phyloP scores from a whole-genome alignment of 1,140 invertebrate species.

The Neomicropteryx cornuta region DNA sequence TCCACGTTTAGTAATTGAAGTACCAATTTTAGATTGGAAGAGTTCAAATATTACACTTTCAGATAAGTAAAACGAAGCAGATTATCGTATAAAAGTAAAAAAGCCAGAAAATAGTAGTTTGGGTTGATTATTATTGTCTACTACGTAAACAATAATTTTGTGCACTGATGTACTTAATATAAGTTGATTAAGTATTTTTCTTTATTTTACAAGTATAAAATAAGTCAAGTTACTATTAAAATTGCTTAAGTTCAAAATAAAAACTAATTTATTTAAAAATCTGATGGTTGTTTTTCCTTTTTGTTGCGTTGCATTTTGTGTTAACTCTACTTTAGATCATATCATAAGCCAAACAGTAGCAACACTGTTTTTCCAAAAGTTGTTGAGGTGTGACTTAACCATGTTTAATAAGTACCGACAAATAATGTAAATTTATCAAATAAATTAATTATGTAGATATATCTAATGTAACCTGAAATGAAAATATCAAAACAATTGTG shows the following conservation, averaged over 20 bases:
- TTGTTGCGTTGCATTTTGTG: too few relatives aligned
- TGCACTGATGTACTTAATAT: neutral
- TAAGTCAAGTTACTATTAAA: neutral
- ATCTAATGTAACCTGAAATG: neutral
- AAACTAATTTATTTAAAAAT: too few relatives aligned
- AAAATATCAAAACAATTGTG: neutral
- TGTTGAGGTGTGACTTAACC: neutral
- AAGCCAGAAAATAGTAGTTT: neutral
- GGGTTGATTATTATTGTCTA: neutral
- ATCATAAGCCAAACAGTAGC: neutral
- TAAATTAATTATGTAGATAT: neutral
- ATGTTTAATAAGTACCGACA: neutral
- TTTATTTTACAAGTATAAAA: neutral
- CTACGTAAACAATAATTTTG: neutral
- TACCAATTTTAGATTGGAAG: neutral
- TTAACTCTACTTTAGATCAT: neutral
- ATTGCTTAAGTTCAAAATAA: neutral
- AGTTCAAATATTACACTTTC: neutral
- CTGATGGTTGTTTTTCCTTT: too few relatives aligned
- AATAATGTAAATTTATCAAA: neutral
- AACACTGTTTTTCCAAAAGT: neutral
- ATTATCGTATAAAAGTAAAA: neutral
- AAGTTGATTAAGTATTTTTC: neutral
- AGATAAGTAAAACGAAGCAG: neutral
- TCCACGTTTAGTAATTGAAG: neutral